A percentile compares a stretch with the other conserved stretches of the same genome.
phyloP scores from a whole-genome alignment of 2,888 invertebrate species.

The Lithodes maja region DNA sequence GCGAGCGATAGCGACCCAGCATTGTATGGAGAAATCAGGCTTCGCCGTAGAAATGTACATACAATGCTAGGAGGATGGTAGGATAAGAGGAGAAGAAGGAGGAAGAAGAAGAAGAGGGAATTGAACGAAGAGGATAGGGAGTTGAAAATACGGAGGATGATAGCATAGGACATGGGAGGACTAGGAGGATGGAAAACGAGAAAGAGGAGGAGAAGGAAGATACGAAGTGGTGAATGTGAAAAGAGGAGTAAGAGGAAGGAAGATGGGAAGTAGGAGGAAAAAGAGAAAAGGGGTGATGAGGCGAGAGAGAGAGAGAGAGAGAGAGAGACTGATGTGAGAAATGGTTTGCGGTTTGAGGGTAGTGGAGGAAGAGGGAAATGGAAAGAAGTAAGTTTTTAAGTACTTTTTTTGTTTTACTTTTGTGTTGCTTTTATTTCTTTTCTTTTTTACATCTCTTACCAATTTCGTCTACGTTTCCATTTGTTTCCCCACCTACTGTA shows the following conservation, averaged over 20 bases:
- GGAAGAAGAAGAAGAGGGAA: neutral
- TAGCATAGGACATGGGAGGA: neutral
- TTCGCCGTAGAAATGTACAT: no score
- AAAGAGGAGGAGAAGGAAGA: neutral
- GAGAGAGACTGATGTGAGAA: neutral
- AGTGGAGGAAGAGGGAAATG: neutral
- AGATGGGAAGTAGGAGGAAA: neutral
- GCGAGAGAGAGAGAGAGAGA: neutral
- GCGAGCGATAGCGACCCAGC: no score
- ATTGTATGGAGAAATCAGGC: no score
- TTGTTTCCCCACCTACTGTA: no score
- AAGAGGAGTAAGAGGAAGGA: neutral
- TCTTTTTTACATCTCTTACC: no score
- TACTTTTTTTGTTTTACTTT: no score
- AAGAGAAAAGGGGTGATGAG: neutral
- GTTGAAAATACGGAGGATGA: neutral
- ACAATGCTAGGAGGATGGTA: neutral
- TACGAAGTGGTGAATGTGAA: neutral
- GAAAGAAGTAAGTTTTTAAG: neutral
- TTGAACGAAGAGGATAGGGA: neutral
- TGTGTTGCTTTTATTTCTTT: no score
- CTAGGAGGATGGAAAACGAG: neutral
- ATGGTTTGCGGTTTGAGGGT: neutral
- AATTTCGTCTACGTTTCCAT: no score
- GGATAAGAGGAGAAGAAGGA: neutral